These are phyloP conservation scores for Anaspis maculata DNA, from an alignment of 2,888 invertebrate species.

Conservation along the genomic window DNA sequence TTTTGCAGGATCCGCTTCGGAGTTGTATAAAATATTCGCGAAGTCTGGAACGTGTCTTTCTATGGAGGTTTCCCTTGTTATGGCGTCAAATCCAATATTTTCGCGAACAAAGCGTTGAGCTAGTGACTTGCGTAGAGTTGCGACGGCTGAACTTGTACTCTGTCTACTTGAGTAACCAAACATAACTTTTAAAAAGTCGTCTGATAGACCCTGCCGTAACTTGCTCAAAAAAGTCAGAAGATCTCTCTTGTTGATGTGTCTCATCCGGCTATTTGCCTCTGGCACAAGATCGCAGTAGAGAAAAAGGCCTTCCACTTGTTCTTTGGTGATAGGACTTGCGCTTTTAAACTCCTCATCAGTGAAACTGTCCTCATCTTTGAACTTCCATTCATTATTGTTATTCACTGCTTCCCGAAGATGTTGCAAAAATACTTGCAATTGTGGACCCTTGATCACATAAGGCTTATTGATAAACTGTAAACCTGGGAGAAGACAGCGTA, in stretches of 20 bases:
- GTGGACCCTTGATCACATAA: not conserved
- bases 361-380: not conserved
- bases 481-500: not conserved
- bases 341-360: not conserved
- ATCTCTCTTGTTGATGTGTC: conserved; percentile 2
- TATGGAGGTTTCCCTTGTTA: not conserved
- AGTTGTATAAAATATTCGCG: conserved; percentile 1
- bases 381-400: not conserved
- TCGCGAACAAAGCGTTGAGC: not conserved
- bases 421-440: not conserved
- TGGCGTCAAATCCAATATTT: not conserved
- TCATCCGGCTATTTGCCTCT: not conserved
- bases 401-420: not conserved
- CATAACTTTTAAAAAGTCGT: too few relatives aligned
- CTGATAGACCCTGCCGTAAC: not conserved
- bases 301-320: not conserved
- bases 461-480: not conserved
- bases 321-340: not conserved
- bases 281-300: not conserved
- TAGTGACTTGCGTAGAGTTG: not conserved
- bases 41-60: too few relatives aligned
- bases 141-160: not conserved
- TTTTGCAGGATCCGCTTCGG: conserved; percentile 1
- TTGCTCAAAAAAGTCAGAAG: not conserved
- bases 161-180: not conserved